Base-by-base conservation (phyloP, 2,113 vertebrate species). In the Mesembrinibis cayennensis region DNA sequence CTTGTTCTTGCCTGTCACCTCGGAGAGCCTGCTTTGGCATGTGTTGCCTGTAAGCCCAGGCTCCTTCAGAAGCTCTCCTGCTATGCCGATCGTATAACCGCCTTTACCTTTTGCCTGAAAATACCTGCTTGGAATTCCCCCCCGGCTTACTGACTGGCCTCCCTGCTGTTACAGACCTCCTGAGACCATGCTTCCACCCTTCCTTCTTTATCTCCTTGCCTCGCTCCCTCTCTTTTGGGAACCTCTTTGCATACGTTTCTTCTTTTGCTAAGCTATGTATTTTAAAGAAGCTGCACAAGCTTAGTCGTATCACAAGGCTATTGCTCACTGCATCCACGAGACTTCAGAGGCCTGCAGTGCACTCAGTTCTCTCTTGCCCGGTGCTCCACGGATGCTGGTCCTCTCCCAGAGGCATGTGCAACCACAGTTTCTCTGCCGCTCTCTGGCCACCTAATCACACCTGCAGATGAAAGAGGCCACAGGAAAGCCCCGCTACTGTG, bases 81-180 rank as follows among this genome's bases (percentile, higher is more conserved):
- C 69, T 10, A 30, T 0, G 0, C 14, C 2, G 1, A 3, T 19
- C 2, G 0, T 21, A 6, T 10, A 42, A 32, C 20, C 16, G 4
- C 38, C 38, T 66, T 82, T 53, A 45, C 70, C 72, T 93, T 73
- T 49, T 0, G 0, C 73, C 65, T 56, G 34, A 73, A 85, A 82
- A 76, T 44, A 44, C 42, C 47, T 22, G 38, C 45, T 12, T 17
- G 71, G 84, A 61, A 82, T 93, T 59, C 53, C 69, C 87, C 23
- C 49, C 12, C 4, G 0, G 40, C 73, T 38, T 6, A 17, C 62
- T 50, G 55, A 55, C 45, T 30, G 87, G 45, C 3, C 30, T 38
- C 30, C 13, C 38, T 22, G 83, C 58, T 73, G 29, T 11, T 30
- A 26, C 16, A 69, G 32, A 0, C 29, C 11, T 3, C 34, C 30